These are phyloP conservation scores for Brachionus koreanus DNA, from an alignment of 1,140 invertebrate species.

Conservation along the genomic window DNA sequence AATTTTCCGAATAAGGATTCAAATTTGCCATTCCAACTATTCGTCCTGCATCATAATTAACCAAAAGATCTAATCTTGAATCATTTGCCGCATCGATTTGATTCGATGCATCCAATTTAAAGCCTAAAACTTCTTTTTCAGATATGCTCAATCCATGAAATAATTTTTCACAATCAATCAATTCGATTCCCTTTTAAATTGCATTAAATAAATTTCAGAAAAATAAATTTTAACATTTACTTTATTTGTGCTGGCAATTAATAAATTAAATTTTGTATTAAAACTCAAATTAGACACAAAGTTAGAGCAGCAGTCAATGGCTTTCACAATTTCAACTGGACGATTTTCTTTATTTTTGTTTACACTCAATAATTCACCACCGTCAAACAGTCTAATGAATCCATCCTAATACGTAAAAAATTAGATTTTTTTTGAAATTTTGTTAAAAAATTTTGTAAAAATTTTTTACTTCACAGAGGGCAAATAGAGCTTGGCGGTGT, in stretches of 20 bases:
- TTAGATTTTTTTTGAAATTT: not conserved
- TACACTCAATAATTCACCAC: not conserved
- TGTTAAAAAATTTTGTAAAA: not conserved
- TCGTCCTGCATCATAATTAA: slow-evolving; percentile 37
- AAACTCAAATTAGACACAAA: slow-evolving; percentile 22
- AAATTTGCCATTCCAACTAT: not conserved
- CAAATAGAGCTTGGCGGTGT: slow-evolving; percentile 6
- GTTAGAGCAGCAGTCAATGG: not conserved
- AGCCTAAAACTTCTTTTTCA: slow-evolving; percentile 5
- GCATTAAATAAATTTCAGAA: too few relatives aligned
- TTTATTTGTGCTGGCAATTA: slow-evolving; percentile 17
- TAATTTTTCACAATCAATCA: slow-evolving; percentile 19
- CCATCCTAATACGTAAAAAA: not conserved
- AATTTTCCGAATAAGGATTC: slow-evolving; percentile 10
- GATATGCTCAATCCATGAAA: not conserved
- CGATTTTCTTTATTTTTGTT: not conserved
- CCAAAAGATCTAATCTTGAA: not conserved
- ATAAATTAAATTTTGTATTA: not conserved
- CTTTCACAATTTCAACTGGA: not conserved
- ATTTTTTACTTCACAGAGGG: not conserved
- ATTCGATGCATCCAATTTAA: slow-evolving; percentile 1
- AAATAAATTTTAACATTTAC: not conserved
- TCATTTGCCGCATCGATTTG: not conserved
- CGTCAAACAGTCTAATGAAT: not conserved
- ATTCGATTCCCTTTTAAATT: not conserved